Evolutionary conservation across 2,113 vertebrate species (phyloP).

Genomic region (Propithecus coquereli): DNA sequence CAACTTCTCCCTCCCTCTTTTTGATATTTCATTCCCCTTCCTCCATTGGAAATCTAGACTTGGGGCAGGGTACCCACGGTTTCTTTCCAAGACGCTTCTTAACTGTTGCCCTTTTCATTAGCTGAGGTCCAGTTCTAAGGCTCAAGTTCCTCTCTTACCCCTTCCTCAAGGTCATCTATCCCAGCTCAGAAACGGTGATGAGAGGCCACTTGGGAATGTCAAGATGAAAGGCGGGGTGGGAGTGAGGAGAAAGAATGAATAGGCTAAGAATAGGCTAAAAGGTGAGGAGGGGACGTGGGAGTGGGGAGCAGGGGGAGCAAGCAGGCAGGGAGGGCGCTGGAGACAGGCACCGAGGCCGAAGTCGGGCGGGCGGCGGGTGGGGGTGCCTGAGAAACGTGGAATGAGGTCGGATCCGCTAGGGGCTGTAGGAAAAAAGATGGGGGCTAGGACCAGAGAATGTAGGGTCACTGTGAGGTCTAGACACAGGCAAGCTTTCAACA

Average conservation of each 20-base stretch:
- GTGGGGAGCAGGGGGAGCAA: background rate
- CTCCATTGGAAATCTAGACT: background rate
- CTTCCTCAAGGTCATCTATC: conserved; percentile 55
- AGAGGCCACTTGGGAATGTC: background rate
- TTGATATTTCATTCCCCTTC: background rate
- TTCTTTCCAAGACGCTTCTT: background rate
- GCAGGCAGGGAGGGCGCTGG: background rate
- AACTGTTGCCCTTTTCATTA: background rate
- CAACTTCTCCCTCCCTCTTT: background rate
- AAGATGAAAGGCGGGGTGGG: background rate
- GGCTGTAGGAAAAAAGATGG: background rate
- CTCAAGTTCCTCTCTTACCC: background rate
- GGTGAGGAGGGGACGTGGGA: background rate
- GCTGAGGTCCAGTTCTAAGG: background rate
- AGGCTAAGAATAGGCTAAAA: background rate
- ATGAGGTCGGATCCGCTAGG: background rate
- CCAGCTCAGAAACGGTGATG: background rate
- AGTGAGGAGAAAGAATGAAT: background rate
- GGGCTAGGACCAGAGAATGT: background rate
- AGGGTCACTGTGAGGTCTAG: background rate
- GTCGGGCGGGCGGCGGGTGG: too few species aligned
- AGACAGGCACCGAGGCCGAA: background rate
- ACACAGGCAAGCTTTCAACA: background rate
- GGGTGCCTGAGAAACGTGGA: background rate
- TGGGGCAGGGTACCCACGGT: background rate